Conservation (phyloP, 2,797 vertebrate genomes). For the Tapera naevia region DNA sequence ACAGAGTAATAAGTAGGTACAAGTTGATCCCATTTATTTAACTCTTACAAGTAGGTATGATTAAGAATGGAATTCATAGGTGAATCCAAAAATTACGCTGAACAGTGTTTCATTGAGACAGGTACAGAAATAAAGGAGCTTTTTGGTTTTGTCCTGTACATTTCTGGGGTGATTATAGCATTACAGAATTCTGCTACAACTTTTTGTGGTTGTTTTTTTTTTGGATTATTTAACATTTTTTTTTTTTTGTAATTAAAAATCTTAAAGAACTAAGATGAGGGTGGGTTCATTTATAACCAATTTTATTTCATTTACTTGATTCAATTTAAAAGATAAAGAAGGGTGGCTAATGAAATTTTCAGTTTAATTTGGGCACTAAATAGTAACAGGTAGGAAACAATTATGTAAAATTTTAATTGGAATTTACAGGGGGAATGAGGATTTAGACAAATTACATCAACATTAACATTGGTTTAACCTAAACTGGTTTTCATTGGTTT, state of each 20-base stretch:
- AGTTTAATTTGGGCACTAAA: constrained; percentile 24
- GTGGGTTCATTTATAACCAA: not conserved
- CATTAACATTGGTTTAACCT: constrained; percentile 8
- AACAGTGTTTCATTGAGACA: not conserved
- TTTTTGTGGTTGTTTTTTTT: not conserved
- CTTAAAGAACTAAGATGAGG: not conserved
- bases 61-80: not conserved
- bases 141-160: not conserved
- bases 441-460: constrained; percentile 6
- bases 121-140: not conserved
- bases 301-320: constrained; percentile 42
- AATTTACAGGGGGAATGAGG: constrained; percentile 20
- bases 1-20: not conserved
- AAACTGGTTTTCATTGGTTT: constrained; percentile 15
- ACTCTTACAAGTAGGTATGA: not conserved
- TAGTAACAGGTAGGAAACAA: constrained; percentile 44
- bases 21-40: not conserved
- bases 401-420: constrained; percentile 44
- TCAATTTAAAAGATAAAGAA: constrained; percentile 37
- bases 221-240: not conserved
- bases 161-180: not conserved
- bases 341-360: constrained; percentile 44
- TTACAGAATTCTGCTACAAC: not conserved
- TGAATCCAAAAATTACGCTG: not conserved
- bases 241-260: not conserved